phyloP scores from a whole-genome alignment of 1,140 invertebrate genomes.

The Phenacoccus solenopsis region DNA sequence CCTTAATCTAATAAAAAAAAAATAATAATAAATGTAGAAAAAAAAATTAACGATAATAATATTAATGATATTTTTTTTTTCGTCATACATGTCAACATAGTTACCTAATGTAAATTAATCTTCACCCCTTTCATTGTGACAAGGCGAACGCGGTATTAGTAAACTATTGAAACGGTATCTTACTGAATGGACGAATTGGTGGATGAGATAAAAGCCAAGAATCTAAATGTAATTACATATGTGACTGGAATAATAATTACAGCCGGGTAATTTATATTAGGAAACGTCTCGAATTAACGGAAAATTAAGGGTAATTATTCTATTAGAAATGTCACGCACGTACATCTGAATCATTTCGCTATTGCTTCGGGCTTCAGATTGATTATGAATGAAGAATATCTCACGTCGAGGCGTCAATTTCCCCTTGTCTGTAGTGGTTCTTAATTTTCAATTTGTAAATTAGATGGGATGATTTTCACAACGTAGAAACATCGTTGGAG shows the following conservation, averaged over 20 bases:
- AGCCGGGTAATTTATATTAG: constrained; percentile 7
- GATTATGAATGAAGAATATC: neutral
- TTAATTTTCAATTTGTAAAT: too few relatives aligned
- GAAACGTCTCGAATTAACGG: constrained; percentile 11
- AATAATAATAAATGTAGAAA: too few relatives aligned
- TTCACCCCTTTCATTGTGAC: too few relatives aligned
- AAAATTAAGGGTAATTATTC: constrained; percentile 12
- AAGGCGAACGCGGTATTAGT: too few relatives aligned
- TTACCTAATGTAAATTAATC: too few relatives aligned
- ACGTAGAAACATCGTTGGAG: too few relatives aligned
- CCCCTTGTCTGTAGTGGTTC: neutral
- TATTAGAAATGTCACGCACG: constrained; percentile 11
- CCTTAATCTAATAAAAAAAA: too few relatives aligned
- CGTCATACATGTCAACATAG: too few relatives aligned
- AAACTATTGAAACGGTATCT: too few relatives aligned
- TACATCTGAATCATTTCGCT: neutral
- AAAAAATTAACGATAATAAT: too few relatives aligned
- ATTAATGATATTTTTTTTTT: too few relatives aligned
- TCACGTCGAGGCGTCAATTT: neutral
- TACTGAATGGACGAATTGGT: neutral
- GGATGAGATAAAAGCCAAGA: neutral
- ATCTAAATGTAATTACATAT: neutral
- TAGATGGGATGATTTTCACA: too few relatives aligned
- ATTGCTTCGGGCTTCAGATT: constrained; percentile 2
- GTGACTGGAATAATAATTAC: constrained; percentile 9